Percentiles rank a stretch among this genome's conserved stretches.
These are phyloP conservation scores for Poeciliopsis presidionis DNA, from an alignment of 2,797 vertebrate genomes.

Conservation along the genomic window DNA sequence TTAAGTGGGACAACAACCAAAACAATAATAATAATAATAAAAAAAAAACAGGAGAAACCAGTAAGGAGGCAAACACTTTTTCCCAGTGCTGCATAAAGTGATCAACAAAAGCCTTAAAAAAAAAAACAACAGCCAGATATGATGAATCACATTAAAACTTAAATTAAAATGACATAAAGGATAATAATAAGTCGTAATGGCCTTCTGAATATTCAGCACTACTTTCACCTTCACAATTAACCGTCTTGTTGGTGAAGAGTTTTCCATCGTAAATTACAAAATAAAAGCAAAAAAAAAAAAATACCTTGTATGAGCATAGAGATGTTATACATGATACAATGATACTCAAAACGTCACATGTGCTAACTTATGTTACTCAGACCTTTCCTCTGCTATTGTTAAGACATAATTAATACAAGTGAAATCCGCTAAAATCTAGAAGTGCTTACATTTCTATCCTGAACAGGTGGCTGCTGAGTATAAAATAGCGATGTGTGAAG, in stretches of 20 bases:
- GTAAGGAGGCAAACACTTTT: neutral
- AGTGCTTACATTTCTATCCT: conserved; percentile 87
- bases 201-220: conserved; percentile 63
- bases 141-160: conserved; percentile 70
- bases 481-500: conserved; percentile 82
- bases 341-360: conserved; percentile 91
- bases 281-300: conserved; percentile 69
- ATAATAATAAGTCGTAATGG: conserved; percentile 60
- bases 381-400: conserved; percentile 88
- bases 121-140: conserved; percentile 45
- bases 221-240: conserved; percentile 50
- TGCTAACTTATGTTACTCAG: conserved; percentile 93
- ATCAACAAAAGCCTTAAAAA: conserved; percentile 50
- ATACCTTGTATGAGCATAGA: conserved; percentile 77
- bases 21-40: neutral
- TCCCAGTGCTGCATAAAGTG: conserved; percentile 48
- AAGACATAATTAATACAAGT: conserved; percentile 79
- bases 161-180: conserved; percentile 67
- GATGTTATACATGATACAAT: conserved; percentile 91
- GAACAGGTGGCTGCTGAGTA: conserved; percentile 76
- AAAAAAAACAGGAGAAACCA: neutral
- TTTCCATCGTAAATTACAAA: conserved; percentile 69
- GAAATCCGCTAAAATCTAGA: conserved; percentile 81
- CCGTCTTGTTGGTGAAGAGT: conserved; percentile 82
- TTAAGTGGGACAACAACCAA: neutral